These are phyloP conservation scores for Tetrax tetrax DNA, from an alignment of 2,113 vertebrate species.

Conservation along the genomic window DNA sequence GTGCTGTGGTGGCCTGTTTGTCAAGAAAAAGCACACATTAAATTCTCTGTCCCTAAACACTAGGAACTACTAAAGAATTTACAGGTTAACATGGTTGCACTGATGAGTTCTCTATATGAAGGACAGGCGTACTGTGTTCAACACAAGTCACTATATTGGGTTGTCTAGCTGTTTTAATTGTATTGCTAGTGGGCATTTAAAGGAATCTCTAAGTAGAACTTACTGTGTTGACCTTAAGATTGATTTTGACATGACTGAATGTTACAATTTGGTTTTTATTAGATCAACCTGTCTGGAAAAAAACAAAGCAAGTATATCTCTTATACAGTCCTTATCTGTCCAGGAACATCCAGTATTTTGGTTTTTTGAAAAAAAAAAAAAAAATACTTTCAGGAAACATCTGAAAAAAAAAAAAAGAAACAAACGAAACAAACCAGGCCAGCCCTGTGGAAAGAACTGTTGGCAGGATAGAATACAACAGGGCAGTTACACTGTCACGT, in stretches of 20 bases:
- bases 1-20: not conserved
- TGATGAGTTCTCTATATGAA: not conserved
- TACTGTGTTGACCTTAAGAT: not conserved
- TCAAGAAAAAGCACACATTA: rapidly evolving
- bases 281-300: not conserved
- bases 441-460: not conserved
- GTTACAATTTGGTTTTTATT: not conserved
- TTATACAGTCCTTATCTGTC: not conserved
- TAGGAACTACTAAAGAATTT: not conserved
- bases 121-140: not conserved
- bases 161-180: not conserved
- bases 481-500: not conserved
- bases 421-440: too few species aligned
- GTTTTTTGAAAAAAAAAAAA: not conserved
- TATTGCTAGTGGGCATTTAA: not conserved
- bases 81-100: not conserved
- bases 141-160: not conserved
- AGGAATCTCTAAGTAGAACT: not conserved
- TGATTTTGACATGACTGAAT: not conserved
- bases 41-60: not conserved
- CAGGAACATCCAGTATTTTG: not conserved
- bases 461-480: not conserved
- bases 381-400: not conserved
- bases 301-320: not conserved
- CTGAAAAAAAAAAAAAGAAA: not conserved